Evolutionary conservation across 2,797 vertebrate genomes (phyloP).

Genomic region (Falco concolor): DNA sequence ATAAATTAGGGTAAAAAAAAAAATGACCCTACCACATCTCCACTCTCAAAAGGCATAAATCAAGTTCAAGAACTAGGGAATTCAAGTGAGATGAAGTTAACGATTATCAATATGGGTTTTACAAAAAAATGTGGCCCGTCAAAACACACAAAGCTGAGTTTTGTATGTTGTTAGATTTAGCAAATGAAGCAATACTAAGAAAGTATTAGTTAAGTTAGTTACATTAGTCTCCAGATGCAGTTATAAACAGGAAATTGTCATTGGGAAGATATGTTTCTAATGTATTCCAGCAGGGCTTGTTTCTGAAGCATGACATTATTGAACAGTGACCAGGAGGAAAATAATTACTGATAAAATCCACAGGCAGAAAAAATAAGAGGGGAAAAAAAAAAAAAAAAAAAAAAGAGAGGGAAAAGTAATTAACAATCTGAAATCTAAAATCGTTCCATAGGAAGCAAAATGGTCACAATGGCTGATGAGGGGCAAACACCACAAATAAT

Average conservation of each 20-base stretch:
- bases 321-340: slow-evolving; percentile 35
- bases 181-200: slow-evolving; percentile 9
- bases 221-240: slow-evolving; percentile 47
- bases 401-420: not conserved
- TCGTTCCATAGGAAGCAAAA: not conserved
- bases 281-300: slow-evolving; percentile 53
- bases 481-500: not conserved
- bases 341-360: not conserved
- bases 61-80: not conserved
- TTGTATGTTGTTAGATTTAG: not conserved
- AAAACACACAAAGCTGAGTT: not conserved
- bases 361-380: not conserved
- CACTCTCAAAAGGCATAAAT: not conserved
- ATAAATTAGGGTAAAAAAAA: not conserved
- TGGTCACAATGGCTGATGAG: not conserved
- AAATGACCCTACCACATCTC: not conserved
- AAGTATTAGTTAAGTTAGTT: slow-evolving; percentile 11
- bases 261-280: slow-evolving; percentile 58
- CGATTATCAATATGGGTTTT: not conserved
- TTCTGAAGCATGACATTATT: slow-evolving; percentile 33
- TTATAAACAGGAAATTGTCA: slow-evolving; percentile 64
- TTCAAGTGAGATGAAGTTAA: not conserved
- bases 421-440: not conserved
- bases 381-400: not conserved
- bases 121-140: not conserved